Conservation (phyloP, 2,888 invertebrate genomes). For the Folsomia manolachei region DNA sequence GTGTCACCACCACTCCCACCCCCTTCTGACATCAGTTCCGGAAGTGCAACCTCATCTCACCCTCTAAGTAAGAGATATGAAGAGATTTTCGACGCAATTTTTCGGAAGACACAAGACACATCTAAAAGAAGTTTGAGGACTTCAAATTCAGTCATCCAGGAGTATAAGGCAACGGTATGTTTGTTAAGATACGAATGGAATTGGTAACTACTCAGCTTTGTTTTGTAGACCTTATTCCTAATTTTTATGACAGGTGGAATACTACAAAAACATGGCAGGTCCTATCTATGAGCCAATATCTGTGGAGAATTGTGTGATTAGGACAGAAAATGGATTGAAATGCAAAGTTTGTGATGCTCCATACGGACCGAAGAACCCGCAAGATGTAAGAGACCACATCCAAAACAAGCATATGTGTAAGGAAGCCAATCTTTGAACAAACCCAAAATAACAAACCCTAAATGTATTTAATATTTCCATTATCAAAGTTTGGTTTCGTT, state of each 20-base stretch:
- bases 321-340: not conserved
- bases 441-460: too few species aligned
- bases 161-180: not conserved
- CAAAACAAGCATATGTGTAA: not conserved
- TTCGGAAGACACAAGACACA: not conserved
- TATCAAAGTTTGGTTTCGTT: not conserved
- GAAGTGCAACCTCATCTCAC: too few species aligned
- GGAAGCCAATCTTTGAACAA: too few species aligned
- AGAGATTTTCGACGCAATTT: slow-evolving; percentile 8
- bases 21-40: too few species aligned
- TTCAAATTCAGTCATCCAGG: not conserved
- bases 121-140: not conserved
- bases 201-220: not conserved
- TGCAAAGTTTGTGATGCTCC: not conserved
- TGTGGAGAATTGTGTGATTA: not conserved
- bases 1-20: too few species aligned
- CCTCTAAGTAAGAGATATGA: not conserved
- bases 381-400: not conserved
- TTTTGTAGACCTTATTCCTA: not conserved
- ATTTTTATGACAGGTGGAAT: not conserved
- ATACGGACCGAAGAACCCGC: not conserved
- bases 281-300: not conserved
- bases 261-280: not conserved
- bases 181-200: not conserved
- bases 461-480: not conserved